A percentile compares a stretch with the other conserved stretches of the same genome.
Evolutionary conservation across 2,888 invertebrate species (phyloP).

Genomic region (Chalcis sispes): DNA sequence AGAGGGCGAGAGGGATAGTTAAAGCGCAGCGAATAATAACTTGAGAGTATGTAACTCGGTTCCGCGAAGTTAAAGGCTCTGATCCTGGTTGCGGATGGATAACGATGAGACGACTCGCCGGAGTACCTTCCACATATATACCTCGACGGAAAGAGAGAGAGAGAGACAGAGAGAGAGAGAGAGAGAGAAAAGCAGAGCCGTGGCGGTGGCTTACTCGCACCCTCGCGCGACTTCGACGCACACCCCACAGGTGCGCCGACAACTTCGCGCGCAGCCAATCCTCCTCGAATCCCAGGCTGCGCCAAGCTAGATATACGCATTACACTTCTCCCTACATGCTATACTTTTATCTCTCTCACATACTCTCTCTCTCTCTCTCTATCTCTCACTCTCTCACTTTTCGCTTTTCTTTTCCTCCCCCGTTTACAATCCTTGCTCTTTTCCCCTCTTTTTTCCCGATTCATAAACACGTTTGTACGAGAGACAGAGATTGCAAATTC

Average conservation of each 20-base stretch:
- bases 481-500: constrained; percentile 42
- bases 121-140: not conserved
- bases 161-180: not conserved
- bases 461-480: too few species aligned
- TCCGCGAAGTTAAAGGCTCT: too few species aligned
- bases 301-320: too few species aligned
- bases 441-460: too few species aligned
- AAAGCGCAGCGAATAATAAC: not conserved
- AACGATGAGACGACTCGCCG: not conserved
- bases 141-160: not conserved
- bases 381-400: not conserved
- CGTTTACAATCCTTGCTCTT: not conserved
- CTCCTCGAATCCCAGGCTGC: not conserved
- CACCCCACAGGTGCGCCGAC: constrained; percentile 61
- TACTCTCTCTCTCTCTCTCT: constrained; percentile 2
- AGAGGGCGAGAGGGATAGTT: not conserved
- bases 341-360: not conserved
- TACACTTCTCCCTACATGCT: constrained; percentile 20
- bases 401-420: not conserved
- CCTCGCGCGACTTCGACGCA: constrained; percentile 60
- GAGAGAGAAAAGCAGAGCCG: not conserved
- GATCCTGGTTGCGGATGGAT: too few species aligned
- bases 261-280: constrained; percentile 64
- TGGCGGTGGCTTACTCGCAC: not conserved
- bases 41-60: not conserved